phyloP scores from a whole-genome alignment of 2,113 vertebrate genomes.

The Menura novaehollandiae region DNA sequence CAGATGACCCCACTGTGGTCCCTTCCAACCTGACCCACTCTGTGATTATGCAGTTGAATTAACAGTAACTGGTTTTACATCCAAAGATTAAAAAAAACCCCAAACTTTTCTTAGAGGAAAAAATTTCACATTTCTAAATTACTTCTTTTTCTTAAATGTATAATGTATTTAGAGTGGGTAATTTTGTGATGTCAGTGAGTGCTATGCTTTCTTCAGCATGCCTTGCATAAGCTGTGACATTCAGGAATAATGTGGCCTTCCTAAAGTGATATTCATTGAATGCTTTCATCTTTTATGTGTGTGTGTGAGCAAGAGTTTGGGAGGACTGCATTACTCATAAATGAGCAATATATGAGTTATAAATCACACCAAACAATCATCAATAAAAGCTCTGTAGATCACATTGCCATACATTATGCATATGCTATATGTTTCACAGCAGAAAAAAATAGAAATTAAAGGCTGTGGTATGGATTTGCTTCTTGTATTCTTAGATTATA shows the following conservation, averaged over 20 bases:
- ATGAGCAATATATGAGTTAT: conserved; percentile 40
- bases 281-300: background rate
- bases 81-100: background rate
- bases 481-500: background rate
- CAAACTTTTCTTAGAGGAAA: background rate
- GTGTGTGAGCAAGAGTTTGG: conserved; percentile 15
- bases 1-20: background rate
- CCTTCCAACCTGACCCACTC: background rate
- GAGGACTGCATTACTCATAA: conserved; percentile 39
- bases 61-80: background rate
- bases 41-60: background rate
- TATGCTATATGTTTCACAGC: background rate
- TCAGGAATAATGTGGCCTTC: conserved; percentile 4
- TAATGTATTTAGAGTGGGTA: background rate
- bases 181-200: background rate
- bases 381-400: conserved; percentile 29
- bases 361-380: conserved; percentile 35
- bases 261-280: background rate
- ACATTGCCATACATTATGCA: conserved; percentile 6
- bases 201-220: background rate
- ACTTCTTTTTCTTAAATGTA: background rate
- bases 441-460: background rate
- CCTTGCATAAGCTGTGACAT: conserved; percentile 34
- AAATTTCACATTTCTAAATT: background rate
- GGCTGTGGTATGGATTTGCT: background rate